phyloP scores from a whole-genome alignment of 2,113 vertebrate genomes.

The Tychaedon coryphoeus region DNA sequence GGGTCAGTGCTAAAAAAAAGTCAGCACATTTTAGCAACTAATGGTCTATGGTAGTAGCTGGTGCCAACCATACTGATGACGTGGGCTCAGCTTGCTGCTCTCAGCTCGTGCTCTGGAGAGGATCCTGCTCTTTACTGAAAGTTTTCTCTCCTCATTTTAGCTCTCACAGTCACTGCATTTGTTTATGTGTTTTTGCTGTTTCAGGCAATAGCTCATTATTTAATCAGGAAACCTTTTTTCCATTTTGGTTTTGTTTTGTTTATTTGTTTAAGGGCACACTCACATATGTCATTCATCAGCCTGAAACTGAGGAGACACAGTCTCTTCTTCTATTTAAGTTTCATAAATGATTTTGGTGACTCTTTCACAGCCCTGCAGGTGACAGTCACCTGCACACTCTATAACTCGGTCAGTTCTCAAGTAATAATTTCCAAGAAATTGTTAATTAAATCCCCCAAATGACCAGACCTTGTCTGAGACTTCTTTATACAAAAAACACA shows the following conservation, averaged over 20 bases:
- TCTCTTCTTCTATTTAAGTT: background rate
- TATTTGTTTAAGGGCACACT: background rate
- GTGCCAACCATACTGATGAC: background rate
- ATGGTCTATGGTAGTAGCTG: background rate
- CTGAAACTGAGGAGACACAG: background rate
- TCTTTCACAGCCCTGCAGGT: background rate
- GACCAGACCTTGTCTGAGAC: background rate
- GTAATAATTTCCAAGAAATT: background rate
- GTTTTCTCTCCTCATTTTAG: background rate
- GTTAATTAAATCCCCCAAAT: background rate
- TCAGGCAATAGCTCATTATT: constrained; percentile 17
- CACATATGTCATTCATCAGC: background rate
- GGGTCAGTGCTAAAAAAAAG: background rate
- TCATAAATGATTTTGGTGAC: background rate
- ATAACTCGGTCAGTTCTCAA: background rate
- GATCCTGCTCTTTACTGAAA: background rate
- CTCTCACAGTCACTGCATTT: background rate
- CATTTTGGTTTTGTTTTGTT: background rate
- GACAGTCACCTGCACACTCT: background rate
- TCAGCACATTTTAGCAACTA: background rate
- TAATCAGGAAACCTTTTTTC: constrained; percentile 12
- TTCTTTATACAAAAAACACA: background rate
- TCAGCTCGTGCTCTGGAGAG: background rate
- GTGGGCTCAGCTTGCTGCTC: background rate
- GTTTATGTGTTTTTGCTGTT: background rate